Conservation (phyloP, 2,888 invertebrate species). For the Eristalis intricaria region DNA sequence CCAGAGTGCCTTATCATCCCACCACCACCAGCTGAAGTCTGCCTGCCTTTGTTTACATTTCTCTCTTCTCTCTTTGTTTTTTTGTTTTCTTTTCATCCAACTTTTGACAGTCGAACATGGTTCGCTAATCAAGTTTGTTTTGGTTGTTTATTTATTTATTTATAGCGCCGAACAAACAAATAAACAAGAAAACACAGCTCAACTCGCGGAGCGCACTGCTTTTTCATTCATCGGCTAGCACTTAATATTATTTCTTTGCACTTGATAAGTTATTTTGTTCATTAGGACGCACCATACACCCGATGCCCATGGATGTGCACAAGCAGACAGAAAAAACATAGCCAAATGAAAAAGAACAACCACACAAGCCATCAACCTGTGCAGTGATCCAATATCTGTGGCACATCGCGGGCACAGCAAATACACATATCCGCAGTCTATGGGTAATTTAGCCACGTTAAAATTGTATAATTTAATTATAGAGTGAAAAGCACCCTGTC, state of each 20-base stretch:
- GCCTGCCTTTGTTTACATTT: background rate
- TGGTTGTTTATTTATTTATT: conserved; percentile 8
- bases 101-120: conserved; percentile 23
- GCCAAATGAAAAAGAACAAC: too few relatives aligned
- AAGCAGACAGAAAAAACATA: background rate
- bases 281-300: background rate
- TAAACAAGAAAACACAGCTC: background rate
- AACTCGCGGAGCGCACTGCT: background rate
- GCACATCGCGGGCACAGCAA: background rate
- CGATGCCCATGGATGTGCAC: background rate
- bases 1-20: background rate
- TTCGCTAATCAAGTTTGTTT: background rate
- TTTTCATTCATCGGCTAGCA: background rate
- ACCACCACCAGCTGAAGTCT: background rate
- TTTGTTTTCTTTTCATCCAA: background rate
- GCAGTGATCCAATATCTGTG: background rate
- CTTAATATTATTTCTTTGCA: background rate
- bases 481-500: conserved; percentile 37
- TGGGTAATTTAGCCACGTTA: background rate
- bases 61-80: background rate
- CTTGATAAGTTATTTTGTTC: background rate
- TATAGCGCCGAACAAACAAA: background rate
- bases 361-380: background rate
- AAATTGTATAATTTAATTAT: conserved; percentile 67
- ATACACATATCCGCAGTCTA: background rate